Evolutionary conservation across 2,888 invertebrate genomes (phyloP).

Genomic region (Herminia tarsipennalis): DNA sequence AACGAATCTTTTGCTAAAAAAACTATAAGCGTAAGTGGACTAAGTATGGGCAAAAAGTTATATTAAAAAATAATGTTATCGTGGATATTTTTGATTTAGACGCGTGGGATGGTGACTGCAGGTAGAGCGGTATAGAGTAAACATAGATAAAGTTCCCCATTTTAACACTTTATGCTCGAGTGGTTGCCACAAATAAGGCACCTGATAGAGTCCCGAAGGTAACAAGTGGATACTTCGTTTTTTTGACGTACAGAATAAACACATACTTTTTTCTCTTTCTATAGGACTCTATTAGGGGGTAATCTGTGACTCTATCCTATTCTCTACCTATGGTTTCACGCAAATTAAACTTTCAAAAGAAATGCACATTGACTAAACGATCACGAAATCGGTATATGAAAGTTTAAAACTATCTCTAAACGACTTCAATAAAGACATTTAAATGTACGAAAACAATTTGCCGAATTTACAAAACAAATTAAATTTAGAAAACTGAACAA

Average conservation of each 20-base stretch:
- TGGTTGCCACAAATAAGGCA: constrained; percentile 48
- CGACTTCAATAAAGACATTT: too few relatives aligned
- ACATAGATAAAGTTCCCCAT: constrained; percentile 49
- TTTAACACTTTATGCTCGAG: constrained; percentile 52
- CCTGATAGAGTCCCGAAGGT: constrained; percentile 32
- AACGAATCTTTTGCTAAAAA: too few relatives aligned
- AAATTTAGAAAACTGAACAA: too few relatives aligned
- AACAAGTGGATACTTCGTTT: constrained; percentile 31
- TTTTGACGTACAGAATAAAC: not conserved
- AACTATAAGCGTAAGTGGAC: too few relatives aligned
- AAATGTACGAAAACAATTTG: too few relatives aligned
- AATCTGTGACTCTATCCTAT: too few relatives aligned
- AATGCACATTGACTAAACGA: not conserved
- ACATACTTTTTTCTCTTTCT: too few relatives aligned
- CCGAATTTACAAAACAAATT: too few relatives aligned
- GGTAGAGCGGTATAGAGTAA: constrained; percentile 60
- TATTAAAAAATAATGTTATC: constrained; percentile 4
- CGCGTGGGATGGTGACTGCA: constrained; percentile 38
- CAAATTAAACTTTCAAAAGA: not conserved
- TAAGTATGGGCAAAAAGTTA: not conserved
- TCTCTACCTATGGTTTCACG: too few relatives aligned
- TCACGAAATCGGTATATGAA: constrained; percentile 1
- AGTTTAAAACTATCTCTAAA: too few relatives aligned
- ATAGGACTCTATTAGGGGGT: too few relatives aligned
- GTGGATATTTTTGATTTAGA: constrained; percentile 14